phyloP scores from a whole-genome alignment of 1,140 invertebrate genomes.

The Ganaspis sp. region DNA sequence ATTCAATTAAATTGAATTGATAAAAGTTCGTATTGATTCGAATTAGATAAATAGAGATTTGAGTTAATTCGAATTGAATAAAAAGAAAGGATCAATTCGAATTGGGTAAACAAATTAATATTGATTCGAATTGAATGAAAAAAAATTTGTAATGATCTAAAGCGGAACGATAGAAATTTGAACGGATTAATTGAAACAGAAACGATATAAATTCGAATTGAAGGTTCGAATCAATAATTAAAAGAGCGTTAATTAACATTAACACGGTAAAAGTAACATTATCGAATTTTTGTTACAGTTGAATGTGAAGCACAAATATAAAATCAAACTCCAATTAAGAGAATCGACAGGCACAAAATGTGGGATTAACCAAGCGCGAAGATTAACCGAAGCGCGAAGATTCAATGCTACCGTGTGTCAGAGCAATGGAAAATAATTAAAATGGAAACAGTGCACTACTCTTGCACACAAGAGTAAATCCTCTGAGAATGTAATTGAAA shows the following conservation, averaged over 20 bases:
- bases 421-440: slow-evolving; percentile 20
- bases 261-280: background rate
- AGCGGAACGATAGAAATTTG: no score
- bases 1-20: no score
- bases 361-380: slow-evolving; percentile 2
- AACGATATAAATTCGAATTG: no score
- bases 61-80: no score
- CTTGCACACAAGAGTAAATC: slow-evolving; percentile 17
- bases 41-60: no score
- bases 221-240: no score
- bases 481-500: slow-evolving; percentile 23
- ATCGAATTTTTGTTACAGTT: background rate
- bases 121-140: no score
- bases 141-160: no score
- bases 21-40: no score
- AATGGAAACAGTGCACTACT: slow-evolving; percentile 27
- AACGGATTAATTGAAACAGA: no score
- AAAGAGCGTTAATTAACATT: background rate
- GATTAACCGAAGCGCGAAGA: slow-evolving; percentile 19
- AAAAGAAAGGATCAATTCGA: no score
- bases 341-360: slow-evolving; percentile 4
- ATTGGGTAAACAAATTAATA: no score
- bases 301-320: background rate
- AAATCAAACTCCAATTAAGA: background rate
- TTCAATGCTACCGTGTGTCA: slow-evolving; percentile 1